Percentiles rank a stretch among this genome's conserved stretches.
Conservation (phyloP, 2,888 invertebrate species). For the Rotaria sp. region DNA sequence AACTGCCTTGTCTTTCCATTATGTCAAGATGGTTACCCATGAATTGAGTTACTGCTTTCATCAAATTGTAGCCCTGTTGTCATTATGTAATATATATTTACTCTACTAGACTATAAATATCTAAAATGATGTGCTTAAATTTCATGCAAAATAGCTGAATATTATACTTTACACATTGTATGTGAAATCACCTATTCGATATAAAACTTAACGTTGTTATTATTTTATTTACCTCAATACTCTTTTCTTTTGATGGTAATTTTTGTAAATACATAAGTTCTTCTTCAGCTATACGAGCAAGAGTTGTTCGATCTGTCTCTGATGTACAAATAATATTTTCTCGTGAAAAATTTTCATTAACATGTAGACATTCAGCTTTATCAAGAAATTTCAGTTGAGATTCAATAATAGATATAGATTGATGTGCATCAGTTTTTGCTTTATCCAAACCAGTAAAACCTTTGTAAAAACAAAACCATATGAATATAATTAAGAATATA, state of each 20-base stretch:
- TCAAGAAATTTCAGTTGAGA: conserved; percentile 17
- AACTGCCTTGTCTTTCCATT: too few relatives aligned
- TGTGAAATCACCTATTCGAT: too few relatives aligned
- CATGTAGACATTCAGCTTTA: conserved; percentile 16
- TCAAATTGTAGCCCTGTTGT: too few relatives aligned
- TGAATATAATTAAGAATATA: not conserved
- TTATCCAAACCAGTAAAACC: conserved; percentile 12
- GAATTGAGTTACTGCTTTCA: too few relatives aligned
- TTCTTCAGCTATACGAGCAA: not conserved
- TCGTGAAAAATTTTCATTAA: not conserved
- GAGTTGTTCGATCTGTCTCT: not conserved
- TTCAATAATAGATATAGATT: not conserved
- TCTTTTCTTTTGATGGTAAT: conserved; percentile 9
- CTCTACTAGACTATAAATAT: too few relatives aligned
- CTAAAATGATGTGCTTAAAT: too few relatives aligned
- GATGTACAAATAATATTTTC: not conserved
- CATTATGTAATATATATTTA: too few relatives aligned
- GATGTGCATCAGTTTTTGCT: not conserved
- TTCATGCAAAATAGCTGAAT: too few relatives aligned
- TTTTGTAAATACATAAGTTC: not conserved
- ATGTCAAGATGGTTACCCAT: too few relatives aligned
- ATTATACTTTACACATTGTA: too few relatives aligned
- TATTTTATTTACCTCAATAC: not conserved
- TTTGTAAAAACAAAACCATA: not conserved
- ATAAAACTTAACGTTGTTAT: too few relatives aligned